Evolutionary conservation across 2,113 vertebrate species (phyloP), one percentile per base, ranked within the genome.

Genomic region (Pionites leucogaster): DNA sequence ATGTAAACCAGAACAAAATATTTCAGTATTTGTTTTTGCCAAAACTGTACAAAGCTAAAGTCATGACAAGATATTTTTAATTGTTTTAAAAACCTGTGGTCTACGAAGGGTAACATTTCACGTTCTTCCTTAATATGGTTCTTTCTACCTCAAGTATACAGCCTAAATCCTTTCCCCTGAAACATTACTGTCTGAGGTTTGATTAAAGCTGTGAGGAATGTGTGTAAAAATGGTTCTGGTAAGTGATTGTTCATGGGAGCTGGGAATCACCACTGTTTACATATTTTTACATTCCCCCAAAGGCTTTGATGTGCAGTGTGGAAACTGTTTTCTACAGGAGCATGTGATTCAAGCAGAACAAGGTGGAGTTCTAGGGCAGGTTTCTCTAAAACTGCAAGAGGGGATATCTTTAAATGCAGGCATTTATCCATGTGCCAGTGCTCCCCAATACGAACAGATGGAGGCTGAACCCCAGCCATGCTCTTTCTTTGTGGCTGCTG

Each of bases 161-260:
- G 59, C 59, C 77, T 86, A 87, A 93, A 88, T 90, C 78, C 67
- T 93, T 93, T 88, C 64, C 63, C 46, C 70, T 70, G n/a, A 92
- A 94, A 90, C 33, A 27, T 85, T 85, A 53, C 29, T 86, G 57
- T 62, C 71, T 89, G 80, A 89, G 67, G 77, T 82, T 92, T 84
- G 81, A 92, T 87, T 94, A 92, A 82, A 94, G 49, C 91, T 67
- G 63, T 74, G 74, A 95, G 86, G 86, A 96, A 97, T 93, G 95
- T 87, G 74, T 94, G 92, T 87, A 81, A 95, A 94, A 94, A 59
- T 6, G 8, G 27, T 94, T 93, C 83, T 96, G 69, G 72, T 96
- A 96, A 96, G 63, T 37, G 69, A 70, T 89, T 91, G 80, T 94
- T 96, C 93, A 85, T 80, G 86, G 84, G 75, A 94, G 70, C 95